Conservation (phyloP, 2,888 invertebrate genomes). For the Troides helena region DNA sequence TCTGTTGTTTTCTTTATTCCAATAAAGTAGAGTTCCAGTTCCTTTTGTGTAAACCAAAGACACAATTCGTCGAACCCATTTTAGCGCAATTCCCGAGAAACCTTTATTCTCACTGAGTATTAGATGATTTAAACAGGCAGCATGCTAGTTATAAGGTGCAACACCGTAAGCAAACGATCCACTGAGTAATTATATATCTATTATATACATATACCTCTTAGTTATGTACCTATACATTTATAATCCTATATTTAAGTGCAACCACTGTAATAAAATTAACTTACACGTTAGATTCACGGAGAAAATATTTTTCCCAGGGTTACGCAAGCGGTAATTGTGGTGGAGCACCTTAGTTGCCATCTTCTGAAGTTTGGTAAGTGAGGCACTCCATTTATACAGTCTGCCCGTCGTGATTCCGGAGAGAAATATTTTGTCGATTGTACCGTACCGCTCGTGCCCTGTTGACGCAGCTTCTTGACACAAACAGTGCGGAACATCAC, state of each 20-base stretch:
- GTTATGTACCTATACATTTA: slow-evolving; percentile 40
- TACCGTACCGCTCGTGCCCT: slow-evolving; percentile 76
- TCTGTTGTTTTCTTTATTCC: slow-evolving; percentile 50
- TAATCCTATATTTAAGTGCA: slow-evolving; percentile 60
- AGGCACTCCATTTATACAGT: slow-evolving; percentile 79
- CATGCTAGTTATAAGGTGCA: slow-evolving; percentile 69
- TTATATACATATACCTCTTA: neutral
- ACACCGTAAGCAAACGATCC: slow-evolving; percentile 60
- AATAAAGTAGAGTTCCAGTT: slow-evolving; percentile 56
- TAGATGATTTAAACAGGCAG: slow-evolving; percentile 54
- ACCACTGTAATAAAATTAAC: slow-evolving; percentile 72
- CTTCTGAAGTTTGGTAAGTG: slow-evolving; percentile 80
- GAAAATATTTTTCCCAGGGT: slow-evolving; percentile 81
- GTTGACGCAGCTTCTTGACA: slow-evolving; percentile 67
- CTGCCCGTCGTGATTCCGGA: slow-evolving; percentile 79
- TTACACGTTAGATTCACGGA: slow-evolving; percentile 81
- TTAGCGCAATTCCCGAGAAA: slow-evolving; percentile 46
- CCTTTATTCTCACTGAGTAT: slow-evolving; percentile 55
- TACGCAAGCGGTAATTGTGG: slow-evolving; percentile 81
- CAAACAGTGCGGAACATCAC: slow-evolving; percentile 75
- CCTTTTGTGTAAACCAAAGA: slow-evolving; percentile 46
- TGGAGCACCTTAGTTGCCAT: slow-evolving; percentile 81
- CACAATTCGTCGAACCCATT: slow-evolving; percentile 53
- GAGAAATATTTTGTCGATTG: slow-evolving; percentile 80
- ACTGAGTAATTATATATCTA: slow-evolving; percentile 51